phyloP scores from a whole-genome alignment of 2,888 invertebrate genomes.

The Leucophenga maculata region DNA sequence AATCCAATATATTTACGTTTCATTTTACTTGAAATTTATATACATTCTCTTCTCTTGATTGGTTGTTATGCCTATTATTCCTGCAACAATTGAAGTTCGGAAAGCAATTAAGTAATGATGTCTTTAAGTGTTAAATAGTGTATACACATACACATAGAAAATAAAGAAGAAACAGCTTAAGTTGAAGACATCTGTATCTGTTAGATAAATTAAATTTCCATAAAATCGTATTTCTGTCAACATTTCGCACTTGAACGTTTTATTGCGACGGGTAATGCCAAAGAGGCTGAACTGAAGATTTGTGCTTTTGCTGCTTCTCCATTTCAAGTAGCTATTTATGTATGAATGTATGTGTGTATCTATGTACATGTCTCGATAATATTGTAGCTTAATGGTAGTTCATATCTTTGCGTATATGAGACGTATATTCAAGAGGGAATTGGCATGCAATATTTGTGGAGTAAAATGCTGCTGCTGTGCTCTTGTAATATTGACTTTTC shows the following conservation, averaged over 20 bases:
- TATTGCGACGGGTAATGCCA: not conserved
- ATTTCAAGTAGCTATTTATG: not conserved
- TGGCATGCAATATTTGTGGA: not conserved
- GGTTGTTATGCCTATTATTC: not conserved
- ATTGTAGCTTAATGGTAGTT: constrained; percentile 34
- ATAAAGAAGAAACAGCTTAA: not conserved
- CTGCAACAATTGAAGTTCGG: not conserved
- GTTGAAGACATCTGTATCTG: not conserved
- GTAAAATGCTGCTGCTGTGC: constrained; percentile 19
- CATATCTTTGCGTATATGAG: constrained; percentile 21
- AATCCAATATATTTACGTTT: not conserved
- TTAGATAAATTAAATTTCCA: constrained; percentile 14
- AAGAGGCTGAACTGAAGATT: no score
- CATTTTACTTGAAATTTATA: not conserved
- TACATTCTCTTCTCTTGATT: not conserved
- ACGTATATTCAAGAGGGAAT: constrained; percentile 5
- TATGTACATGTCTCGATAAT: not conserved
- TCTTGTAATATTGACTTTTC: constrained; percentile 50
- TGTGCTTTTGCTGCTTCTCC: not conserved
- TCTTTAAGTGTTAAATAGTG: constrained; percentile 20
- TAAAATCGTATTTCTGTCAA: constrained; percentile 40
- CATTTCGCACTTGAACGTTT: constrained; percentile 24
- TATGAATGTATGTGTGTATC: not conserved
- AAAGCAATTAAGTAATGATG: constrained; percentile 46
- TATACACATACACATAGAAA: not conserved